phyloP scores from a whole-genome alignment of 1,140 invertebrate genomes.

The Temnothorax nylanderi region DNA sequence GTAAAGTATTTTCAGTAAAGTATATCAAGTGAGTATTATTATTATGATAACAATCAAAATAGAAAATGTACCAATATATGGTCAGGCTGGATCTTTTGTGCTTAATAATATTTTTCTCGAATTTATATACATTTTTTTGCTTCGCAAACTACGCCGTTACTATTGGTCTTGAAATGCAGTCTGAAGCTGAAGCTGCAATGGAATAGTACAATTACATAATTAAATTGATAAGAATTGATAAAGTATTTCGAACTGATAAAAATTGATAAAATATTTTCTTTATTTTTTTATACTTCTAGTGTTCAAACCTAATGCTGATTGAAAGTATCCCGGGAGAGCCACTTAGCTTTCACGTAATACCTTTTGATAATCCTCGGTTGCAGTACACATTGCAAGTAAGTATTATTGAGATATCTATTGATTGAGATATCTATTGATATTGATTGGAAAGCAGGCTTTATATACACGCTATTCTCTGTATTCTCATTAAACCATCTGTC shows the following conservation, averaged over 20 bases:
- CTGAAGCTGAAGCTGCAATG: no score
- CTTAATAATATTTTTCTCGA: no score
- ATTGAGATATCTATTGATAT: neutral
- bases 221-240: no score
- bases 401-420: neutral
- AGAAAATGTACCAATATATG: no score
- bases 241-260: no score
- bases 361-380: conserved; percentile 96
- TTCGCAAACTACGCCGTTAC: no score
- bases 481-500: conserved; percentile 27
- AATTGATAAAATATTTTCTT: neutral
- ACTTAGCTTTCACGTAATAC: conserved; percentile 97
- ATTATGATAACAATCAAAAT: no score
- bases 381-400: conserved; percentile 95
- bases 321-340: conserved; percentile 97
- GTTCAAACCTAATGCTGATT: conserved; percentile 98
- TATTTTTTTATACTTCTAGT: conserved; percentile 87
- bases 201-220: no score
- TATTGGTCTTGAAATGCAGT: no score
- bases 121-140: no score
- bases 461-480: neutral
- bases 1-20: neutral
- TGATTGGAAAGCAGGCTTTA: neutral
- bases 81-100: no score
- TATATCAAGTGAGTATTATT: no score